Percentiles rank a stretch among this genome's conserved stretches.
These are phyloP conservation scores for Triplophysa siluroides DNA, from an alignment of 2,113 vertebrate species.

Conservation along the genomic window DNA sequence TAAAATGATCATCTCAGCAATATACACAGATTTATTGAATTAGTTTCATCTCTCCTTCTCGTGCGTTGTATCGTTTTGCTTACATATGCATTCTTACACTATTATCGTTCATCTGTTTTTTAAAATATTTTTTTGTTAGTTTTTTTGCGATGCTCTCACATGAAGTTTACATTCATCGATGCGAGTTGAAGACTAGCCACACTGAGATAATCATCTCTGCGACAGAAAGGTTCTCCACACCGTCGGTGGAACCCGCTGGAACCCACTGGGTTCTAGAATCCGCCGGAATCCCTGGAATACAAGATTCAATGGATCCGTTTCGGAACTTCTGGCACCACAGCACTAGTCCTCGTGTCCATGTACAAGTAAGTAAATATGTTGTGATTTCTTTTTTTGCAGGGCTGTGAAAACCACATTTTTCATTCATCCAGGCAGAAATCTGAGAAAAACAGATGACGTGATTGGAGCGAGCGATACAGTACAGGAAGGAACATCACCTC, in stretches of 20 bases:
- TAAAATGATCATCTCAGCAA: conserved; percentile 68
- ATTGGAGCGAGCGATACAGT: conserved; percentile 16
- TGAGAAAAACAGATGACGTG: neutral
- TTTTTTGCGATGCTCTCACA: conserved; percentile 63
- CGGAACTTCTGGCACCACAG: conserved; percentile 50
- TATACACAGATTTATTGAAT: conserved; percentile 61
- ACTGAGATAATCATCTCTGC: conserved; percentile 20
- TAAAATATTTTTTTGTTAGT: conserved; percentile 42
- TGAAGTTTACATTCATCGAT: conserved; percentile 73
- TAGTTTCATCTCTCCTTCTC: conserved; percentile 53
- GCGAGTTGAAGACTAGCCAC: conserved; percentile 58
- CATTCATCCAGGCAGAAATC: conserved; percentile 24
- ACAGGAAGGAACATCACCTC: conserved; percentile 36
- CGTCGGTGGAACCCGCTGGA: conserved; percentile 37
- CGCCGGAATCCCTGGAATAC: conserved; percentile 3
- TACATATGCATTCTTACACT: conserved; percentile 60
- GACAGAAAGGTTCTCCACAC: conserved; percentile 53
- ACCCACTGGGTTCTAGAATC: conserved; percentile 28
- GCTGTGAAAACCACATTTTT: conserved; percentile 17
- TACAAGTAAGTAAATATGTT: conserved; percentile 39
- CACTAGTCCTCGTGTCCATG: conserved; percentile 60
- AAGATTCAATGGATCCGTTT: conserved; percentile 26
- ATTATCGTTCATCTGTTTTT: conserved; percentile 58
- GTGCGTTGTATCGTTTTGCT: conserved; percentile 57
- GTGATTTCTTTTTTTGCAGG: conserved; percentile 34